A percentile compares a stretch with the other conserved stretches of the same genome.
phyloP scores from a whole-genome alignment of 2,113 vertebrate species.

The Corvus cornix region DNA sequence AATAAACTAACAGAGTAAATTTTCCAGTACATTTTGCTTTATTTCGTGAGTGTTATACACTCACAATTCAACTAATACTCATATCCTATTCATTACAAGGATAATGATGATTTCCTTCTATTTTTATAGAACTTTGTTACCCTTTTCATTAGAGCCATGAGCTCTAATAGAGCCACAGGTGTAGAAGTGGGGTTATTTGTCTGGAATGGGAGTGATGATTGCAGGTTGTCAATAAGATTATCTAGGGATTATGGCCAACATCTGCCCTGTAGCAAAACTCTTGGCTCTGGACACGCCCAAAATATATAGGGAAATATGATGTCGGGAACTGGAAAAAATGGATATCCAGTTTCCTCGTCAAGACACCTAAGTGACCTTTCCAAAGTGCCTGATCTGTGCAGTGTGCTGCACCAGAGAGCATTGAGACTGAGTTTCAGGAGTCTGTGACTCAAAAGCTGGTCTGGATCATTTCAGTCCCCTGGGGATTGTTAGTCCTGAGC shows the following conservation, averaged over 20 bases:
- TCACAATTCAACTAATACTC: background rate
- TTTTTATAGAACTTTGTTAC: background rate
- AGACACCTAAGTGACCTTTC: background rate
- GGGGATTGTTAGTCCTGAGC: background rate
- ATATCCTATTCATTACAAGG: background rate
- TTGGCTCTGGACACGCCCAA: background rate
- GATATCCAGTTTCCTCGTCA: background rate
- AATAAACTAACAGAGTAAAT: background rate
- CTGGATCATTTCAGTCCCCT: background rate
- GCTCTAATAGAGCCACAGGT: background rate
- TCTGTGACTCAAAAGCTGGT: background rate
- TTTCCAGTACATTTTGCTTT: background rate
- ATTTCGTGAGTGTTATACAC: background rate
- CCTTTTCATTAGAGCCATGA: background rate
- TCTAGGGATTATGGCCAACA: background rate
- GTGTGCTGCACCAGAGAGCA: background rate
- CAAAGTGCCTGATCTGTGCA: background rate
- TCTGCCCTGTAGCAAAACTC: background rate
- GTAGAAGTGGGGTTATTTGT: background rate
- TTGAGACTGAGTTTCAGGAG: background rate
- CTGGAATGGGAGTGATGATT: background rate
- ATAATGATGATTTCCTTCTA: background rate
- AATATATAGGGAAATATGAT: background rate
- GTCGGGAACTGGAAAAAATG: background rate
- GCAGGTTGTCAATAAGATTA: background rate